A percentile compares a stretch with the other conserved stretches of the same genome.
These are phyloP conservation scores for Pemphredon lugubris DNA, from an alignment of 2,888 invertebrate species.

Conservation along the genomic window DNA sequence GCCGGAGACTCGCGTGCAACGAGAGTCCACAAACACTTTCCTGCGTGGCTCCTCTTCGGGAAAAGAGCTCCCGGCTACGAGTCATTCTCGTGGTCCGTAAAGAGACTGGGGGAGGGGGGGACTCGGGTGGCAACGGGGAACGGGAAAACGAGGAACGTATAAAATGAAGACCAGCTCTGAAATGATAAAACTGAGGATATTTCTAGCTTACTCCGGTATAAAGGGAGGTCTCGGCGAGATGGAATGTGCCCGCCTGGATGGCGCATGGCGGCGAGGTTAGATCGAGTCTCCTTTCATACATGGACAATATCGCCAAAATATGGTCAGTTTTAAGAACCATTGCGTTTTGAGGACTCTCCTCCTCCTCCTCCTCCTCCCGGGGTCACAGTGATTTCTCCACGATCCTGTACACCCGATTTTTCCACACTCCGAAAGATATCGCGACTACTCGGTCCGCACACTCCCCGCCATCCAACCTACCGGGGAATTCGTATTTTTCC, in stretches of 20 bases:
- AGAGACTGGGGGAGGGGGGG: conserved; percentile 52
- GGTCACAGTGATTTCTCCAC: conserved; percentile 32
- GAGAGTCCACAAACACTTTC: conserved; percentile 55
- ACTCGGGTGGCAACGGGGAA: conserved; percentile 23
- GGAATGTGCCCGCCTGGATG: conserved; percentile 51
- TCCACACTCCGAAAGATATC: conserved; percentile 3
- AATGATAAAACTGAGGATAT: conserved; percentile 73
- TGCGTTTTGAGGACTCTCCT: conserved; percentile 18
- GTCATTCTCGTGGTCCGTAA: conserved; percentile 65
- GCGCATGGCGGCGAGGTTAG: conserved; percentile 51
- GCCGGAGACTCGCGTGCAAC: conserved; percentile 41
- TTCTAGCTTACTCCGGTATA: conserved; percentile 64
- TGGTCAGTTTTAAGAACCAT: conserved; percentile 58
- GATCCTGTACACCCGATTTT: background rate
- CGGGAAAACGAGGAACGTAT: conserved; percentile 57
- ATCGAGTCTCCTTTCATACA: conserved; percentile 57
- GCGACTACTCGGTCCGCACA: background rate
- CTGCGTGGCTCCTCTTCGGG: conserved; percentile 56
- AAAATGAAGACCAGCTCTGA: conserved; percentile 68
- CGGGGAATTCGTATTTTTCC: conserved; percentile 31
- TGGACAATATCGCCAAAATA: conserved; percentile 58
- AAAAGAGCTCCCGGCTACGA: conserved; percentile 61
- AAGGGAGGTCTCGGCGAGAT: conserved; percentile 52
- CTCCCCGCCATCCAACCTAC: background rate
- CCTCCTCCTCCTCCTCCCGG: background rate